A percentile compares a stretch with the other conserved stretches of the same genome.
Evolutionary conservation across 2,888 invertebrate species (phyloP).

Genomic region (Nemotelus nigrinus): DNA sequence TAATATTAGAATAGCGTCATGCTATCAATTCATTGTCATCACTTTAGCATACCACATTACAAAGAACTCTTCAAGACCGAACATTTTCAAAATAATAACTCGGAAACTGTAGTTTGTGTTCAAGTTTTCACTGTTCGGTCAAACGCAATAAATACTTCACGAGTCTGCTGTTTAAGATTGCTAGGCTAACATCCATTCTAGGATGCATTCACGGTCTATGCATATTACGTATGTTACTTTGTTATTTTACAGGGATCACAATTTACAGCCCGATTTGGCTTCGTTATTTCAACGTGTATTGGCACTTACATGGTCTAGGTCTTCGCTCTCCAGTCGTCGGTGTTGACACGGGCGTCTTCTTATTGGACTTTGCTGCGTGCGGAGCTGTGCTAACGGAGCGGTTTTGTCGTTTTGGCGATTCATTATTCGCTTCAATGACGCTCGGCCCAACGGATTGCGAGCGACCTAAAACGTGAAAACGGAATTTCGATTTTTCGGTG

Average conservation of each 20-base stretch:
- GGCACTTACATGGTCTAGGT: conserved; percentile 77
- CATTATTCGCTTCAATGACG: conserved; percentile 68
- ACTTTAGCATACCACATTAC: conserved; percentile 42
- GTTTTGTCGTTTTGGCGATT: conserved; percentile 83
- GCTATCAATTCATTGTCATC: conserved; percentile 41
- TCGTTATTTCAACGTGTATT: not conserved
- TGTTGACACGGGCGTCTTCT: conserved; percentile 70
- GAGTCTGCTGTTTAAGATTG: not conserved
- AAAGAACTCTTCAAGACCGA: conserved; percentile 35
- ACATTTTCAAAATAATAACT: conserved; percentile 15
- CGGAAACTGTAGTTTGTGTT: conserved; percentile 9
- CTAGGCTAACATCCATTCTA: conserved; percentile 19
- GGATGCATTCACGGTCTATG: conserved; percentile 7
- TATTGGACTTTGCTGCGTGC: conserved; percentile 72
- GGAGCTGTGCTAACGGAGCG: conserved; percentile 66
- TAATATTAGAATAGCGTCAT: conserved; percentile 36
- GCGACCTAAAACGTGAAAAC: conserved; percentile 64
- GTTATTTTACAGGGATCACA: conserved; percentile 7
- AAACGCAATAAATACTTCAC: not conserved
- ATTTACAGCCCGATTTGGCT: conserved; percentile 15
- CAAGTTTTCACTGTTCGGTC: conserved; percentile 1
- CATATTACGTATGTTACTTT: conserved; percentile 4
- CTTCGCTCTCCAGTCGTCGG: conserved; percentile 68
- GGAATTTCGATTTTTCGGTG: conserved; percentile 7
- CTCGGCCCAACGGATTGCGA: conserved; percentile 78